Percentiles rank a stretch among this genome's conserved stretches.
phyloP scores from a whole-genome alignment of 2,888 invertebrate species.

The Apomyelois bistriatella region DNA sequence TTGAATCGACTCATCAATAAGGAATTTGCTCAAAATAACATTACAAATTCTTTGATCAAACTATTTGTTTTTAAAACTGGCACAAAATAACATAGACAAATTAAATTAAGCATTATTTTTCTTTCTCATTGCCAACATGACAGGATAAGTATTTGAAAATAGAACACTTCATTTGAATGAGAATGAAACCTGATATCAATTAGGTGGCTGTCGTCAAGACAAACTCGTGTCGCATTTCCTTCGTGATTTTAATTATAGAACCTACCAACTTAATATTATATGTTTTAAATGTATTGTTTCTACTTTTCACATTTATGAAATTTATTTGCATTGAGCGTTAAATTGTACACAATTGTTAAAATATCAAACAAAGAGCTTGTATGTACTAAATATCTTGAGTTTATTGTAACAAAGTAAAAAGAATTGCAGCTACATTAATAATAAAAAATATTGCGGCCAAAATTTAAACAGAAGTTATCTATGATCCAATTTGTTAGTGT shows the following conservation, averaged over 20 bases:
- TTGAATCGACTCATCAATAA: conserved; percentile 1
- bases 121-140: background rate
- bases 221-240: conserved; percentile 46
- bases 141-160: conserved; percentile 36
- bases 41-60: conserved; percentile 1
- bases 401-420: no score
- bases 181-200: conserved; percentile 67
- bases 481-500: conserved; percentile 1
- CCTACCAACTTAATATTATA: no score
- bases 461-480: background rate
- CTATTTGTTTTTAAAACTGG: conserved; percentile 16
- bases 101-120: conserved; percentile 2
- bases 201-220: conserved; percentile 57
- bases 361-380: no score
- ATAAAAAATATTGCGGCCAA: background rate
- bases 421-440: no score
- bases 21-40: background rate
- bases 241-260: conserved; percentile 44
- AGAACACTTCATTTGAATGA: conserved; percentile 53
- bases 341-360: no score
- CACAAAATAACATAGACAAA: conserved; percentile 17
- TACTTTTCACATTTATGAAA: background rate
- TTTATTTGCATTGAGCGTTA: no score
- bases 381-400: no score
- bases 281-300: background rate